Conservation (phyloP, 2,797 vertebrate genomes). For the Chiloscyllium punctatum region DNA sequence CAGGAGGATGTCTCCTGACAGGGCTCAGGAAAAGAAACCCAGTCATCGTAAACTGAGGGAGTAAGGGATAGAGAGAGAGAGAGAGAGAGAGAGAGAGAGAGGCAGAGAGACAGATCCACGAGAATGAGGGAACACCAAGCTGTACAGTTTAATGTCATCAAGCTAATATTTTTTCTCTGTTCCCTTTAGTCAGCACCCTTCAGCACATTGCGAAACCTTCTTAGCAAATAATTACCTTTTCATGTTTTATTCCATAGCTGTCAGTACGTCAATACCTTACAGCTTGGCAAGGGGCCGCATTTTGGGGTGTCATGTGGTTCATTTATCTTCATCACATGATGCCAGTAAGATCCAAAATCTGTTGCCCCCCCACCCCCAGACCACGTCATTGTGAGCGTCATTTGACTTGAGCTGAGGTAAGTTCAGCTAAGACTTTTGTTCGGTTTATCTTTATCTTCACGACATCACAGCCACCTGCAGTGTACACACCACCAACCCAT, state of each 20-base stretch:
- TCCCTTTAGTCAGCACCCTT: not conserved
- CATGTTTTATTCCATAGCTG: not conserved
- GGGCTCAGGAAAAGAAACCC: not conserved
- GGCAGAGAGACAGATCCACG: not conserved
- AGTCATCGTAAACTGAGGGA: not conserved
- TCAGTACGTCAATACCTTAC: not conserved
- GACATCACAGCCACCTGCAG: not conserved
- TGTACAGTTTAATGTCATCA: not conserved
- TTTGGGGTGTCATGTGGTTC: not conserved
- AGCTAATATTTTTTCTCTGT: not conserved
- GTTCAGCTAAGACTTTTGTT: not conserved
- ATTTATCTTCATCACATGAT: not conserved
- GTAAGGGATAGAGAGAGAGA: not conserved
- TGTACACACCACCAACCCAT: not conserved
- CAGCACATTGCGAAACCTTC: not conserved
- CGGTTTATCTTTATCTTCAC: not conserved
- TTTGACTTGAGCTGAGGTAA: not conserved
- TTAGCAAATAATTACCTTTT: not conserved
- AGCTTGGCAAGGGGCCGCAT: not conserved
- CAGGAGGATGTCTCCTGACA: not conserved
- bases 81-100: not conserved
- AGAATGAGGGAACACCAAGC: not conserved
- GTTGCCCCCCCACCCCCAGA: not conserved
- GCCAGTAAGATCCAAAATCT: not conserved
- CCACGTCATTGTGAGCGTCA: not conserved